Percentiles rank a stretch among this genome's conserved stretches.
These are phyloP conservation scores for Teleogryllus oceanicus DNA, from an alignment of 2,888 invertebrate genomes.

Conservation along the genomic window DNA sequence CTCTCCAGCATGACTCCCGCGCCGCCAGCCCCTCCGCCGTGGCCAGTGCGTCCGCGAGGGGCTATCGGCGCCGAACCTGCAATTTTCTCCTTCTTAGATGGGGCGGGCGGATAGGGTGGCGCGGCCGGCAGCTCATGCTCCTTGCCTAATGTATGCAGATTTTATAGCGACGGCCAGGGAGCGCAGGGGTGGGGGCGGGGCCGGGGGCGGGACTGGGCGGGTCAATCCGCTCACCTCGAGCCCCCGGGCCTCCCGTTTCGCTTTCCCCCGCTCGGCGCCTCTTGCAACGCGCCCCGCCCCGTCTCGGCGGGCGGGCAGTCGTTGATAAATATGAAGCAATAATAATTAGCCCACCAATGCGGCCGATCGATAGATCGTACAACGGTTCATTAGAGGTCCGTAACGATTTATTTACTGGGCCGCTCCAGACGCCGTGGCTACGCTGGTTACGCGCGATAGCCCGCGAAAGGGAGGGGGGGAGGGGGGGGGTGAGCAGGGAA, in stretches of 20 bases:
- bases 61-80: slow-evolving; percentile 7
- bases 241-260: too few species aligned
- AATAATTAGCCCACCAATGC: not conserved
- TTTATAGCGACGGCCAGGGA: not conserved
- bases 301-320: too few species aligned
- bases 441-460: too few species aligned
- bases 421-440: not conserved
- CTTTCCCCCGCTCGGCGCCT: too few species aligned
- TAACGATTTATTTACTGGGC: not conserved
- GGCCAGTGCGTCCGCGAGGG: not conserved
- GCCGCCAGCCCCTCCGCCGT: too few species aligned
- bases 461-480: too few species aligned
- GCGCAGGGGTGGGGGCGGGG: not conserved
- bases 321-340: slow-evolving; percentile 4
- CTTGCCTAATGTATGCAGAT: not conserved
- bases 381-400: not conserved
- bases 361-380: not conserved
- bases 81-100: slow-evolving; percentile 9
- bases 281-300: too few species aligned
- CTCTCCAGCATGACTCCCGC: too few species aligned
- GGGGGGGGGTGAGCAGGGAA: too few species aligned
- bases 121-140: not conserved
- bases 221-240: too few species aligned
- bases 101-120: not conserved
- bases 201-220: too few species aligned